phyloP scores from a whole-genome alignment of 2,113 vertebrate species.

The Melanostigma gelatinosum region DNA sequence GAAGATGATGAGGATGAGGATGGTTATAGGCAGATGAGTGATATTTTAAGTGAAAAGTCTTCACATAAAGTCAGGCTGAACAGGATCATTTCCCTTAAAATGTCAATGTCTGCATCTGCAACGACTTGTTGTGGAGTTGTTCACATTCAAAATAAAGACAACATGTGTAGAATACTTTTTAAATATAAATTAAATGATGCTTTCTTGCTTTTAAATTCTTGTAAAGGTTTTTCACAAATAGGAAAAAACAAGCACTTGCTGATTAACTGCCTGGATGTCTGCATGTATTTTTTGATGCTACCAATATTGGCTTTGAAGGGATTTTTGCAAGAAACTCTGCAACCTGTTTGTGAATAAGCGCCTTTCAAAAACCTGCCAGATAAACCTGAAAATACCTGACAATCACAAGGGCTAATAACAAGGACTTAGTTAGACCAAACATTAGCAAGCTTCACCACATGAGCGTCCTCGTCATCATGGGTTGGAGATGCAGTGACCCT shows the following conservation, averaged over 20 bases:
- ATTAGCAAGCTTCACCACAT: neutral
- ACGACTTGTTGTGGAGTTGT: neutral
- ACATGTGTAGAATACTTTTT: neutral
- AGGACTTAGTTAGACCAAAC: neutral
- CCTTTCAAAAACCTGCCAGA: neutral
- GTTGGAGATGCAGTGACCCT: constrained; percentile 18
- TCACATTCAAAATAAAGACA: neutral
- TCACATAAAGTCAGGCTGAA: neutral
- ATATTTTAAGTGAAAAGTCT: neutral
- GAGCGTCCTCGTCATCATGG: neutral
- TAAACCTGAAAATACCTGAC: neutral
- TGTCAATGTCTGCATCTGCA: neutral
- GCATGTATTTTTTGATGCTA: neutral
- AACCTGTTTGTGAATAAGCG: neutral
- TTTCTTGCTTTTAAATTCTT: neutral
- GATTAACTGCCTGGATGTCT: neutral
- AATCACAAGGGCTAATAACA: neutral
- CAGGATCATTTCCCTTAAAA: neutral
- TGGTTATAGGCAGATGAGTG: neutral
- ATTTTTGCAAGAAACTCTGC: neutral
- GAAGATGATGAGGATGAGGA: neutral
- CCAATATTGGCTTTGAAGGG: neutral
- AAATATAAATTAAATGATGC: neutral
- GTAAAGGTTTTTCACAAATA: neutral
- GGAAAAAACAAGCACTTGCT: neutral